phyloP scores from a whole-genome alignment of 2,888 invertebrate genomes.

The Pandemis heparana region DNA sequence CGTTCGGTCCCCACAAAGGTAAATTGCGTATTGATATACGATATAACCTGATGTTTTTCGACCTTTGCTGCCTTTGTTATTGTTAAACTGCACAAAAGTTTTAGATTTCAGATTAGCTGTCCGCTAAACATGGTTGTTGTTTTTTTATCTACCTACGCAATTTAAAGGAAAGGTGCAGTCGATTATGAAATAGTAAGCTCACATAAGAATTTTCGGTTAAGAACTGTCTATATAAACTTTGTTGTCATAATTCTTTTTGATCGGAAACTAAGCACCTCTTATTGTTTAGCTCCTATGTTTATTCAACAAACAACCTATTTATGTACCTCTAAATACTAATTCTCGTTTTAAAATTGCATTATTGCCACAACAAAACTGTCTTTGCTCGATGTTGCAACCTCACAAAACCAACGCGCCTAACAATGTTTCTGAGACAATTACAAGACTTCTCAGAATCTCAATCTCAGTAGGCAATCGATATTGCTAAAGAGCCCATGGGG shows the following conservation, averaged over 20 bases:
- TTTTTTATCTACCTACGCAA: slow-evolving; percentile 16
- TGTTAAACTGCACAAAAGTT: slow-evolving; percentile 60
- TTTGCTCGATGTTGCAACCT: slow-evolving; percentile 12
- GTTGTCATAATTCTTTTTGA: neutral
- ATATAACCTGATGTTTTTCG: slow-evolving; percentile 79
- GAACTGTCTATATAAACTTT: neutral
- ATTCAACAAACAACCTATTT: neutral
- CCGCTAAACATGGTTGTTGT: slow-evolving; percentile 39
- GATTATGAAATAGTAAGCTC: neutral
- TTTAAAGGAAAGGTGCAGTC: neutral
- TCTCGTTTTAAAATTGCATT: neutral
- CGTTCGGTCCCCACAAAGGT: slow-evolving; percentile 71
- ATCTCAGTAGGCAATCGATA: slow-evolving; percentile 68
- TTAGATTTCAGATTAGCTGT: slow-evolving; percentile 66
- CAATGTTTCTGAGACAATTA: slow-evolving; percentile 48
- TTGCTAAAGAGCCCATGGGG: slow-evolving; percentile 68
- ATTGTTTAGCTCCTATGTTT: neutral
- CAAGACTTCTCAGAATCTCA: slow-evolving; percentile 57
- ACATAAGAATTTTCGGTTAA: neutral
- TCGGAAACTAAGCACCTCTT: neutral
- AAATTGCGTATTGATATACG: slow-evolving; percentile 80
- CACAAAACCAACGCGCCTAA: slow-evolving; percentile 37
- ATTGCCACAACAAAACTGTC: neutral
- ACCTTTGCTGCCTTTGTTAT: slow-evolving; percentile 54
- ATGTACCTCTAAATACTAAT: neutral